Percentiles rank a stretch among this genome's conserved stretches.
Conservation (phyloP, 1,140 invertebrate species). For the Achroia grisella region DNA sequence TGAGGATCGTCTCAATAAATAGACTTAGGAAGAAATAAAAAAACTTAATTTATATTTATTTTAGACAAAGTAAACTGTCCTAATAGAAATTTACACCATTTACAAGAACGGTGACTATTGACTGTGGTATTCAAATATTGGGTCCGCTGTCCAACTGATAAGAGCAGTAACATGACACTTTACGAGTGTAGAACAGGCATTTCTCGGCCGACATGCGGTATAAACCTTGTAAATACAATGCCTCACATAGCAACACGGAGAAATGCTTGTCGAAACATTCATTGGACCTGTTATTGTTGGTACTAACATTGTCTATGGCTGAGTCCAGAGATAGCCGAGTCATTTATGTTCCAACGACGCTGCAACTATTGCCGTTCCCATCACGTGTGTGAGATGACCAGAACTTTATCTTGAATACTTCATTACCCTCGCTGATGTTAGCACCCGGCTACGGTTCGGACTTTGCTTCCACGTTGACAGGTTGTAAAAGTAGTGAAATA, state of each 20-base stretch:
- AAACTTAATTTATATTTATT: background rate
- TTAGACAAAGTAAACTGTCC: slow-evolving; percentile 1
- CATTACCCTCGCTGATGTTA: slow-evolving; percentile 7
- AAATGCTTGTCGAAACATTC: slow-evolving; percentile 21
- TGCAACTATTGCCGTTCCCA: background rate
- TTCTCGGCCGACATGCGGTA: slow-evolving; percentile 1
- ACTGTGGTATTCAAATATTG: slow-evolving; percentile 42
- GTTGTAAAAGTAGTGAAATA: slow-evolving; percentile 23
- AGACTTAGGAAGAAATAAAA: too few species aligned
- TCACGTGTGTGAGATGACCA: slow-evolving; percentile 15
- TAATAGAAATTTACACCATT: slow-evolving; percentile 5
- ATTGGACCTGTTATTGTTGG: slow-evolving; percentile 18
- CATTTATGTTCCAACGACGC: slow-evolving; percentile 5
- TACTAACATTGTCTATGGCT: slow-evolving; percentile 12
- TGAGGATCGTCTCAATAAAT: too few species aligned
- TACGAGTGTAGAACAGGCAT: slow-evolving; percentile 13
- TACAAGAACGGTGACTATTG: slow-evolving; percentile 23
- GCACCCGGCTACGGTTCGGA: background rate
- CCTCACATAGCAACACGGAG: slow-evolving; percentile 9
- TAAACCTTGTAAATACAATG: slow-evolving; percentile 6
- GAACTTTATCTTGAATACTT: slow-evolving; percentile 9
- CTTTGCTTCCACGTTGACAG: slow-evolving; percentile 12
- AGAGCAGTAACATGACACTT: slow-evolving; percentile 38
- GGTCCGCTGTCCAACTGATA: slow-evolving; percentile 33
- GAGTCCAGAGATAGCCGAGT: too few species aligned